These are phyloP conservation scores for Ormyrus labotus DNA, from an alignment of 2,888 invertebrate species.

Conservation along the genomic window DNA sequence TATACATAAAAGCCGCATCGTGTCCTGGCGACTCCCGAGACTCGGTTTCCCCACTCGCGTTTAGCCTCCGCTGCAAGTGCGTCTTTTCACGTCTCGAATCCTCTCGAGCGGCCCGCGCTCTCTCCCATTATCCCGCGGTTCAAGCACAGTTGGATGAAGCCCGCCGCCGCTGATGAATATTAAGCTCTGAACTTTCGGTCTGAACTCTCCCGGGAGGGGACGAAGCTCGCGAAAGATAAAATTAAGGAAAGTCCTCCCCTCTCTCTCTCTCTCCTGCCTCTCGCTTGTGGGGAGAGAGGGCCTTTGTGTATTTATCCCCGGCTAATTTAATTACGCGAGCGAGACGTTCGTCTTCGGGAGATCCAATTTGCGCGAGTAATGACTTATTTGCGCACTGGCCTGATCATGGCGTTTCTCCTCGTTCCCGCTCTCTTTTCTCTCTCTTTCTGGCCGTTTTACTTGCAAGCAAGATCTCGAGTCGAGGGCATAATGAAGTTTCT, in stretches of 20 bases:
- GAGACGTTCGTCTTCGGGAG: slow-evolving; percentile 7
- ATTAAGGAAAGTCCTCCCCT: slow-evolving; percentile 14
- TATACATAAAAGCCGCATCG: slow-evolving; percentile 20
- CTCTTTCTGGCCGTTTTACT: neutral
- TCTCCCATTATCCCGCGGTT: slow-evolving; percentile 12
- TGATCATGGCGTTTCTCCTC: neutral
- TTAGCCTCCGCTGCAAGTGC: neutral
- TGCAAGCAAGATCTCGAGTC: neutral
- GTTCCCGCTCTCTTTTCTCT: neutral
- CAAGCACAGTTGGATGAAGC: slow-evolving; percentile 25
- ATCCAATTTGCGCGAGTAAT: slow-evolving; percentile 33
- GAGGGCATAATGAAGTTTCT: slow-evolving; percentile 22
- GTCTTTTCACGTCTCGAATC: neutral
- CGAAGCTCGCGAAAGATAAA: slow-evolving; percentile 1
- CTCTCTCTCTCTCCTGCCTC: too few species aligned
- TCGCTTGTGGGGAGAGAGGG: neutral
- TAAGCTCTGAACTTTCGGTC: slow-evolving; percentile 40
- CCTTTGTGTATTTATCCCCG: slow-evolving; percentile 18
- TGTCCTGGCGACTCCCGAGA: neutral
- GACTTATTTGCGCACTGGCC: slow-evolving; percentile 18
- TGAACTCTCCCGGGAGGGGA: neutral
- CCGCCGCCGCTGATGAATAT: slow-evolving; percentile 29
- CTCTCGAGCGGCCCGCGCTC: neutral
- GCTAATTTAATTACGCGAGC: slow-evolving; percentile 45
- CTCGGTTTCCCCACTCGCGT: slow-evolving; percentile 37